Base-by-base conservation (phyloP, 2,797 vertebrate species). In the Avahi laniger region DNA sequence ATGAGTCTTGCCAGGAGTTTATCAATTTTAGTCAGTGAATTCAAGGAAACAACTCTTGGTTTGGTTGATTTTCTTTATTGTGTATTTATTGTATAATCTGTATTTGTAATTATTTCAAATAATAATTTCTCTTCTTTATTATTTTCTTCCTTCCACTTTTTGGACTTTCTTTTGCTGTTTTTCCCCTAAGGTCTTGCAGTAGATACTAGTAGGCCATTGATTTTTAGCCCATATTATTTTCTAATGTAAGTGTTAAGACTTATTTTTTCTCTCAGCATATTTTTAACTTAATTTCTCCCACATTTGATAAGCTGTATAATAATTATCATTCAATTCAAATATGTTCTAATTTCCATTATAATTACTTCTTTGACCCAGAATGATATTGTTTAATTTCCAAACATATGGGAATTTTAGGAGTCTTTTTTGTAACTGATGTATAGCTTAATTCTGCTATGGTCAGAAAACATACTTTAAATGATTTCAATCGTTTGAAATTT, bases 401-500 rank as follows among this genome's bases (percentile, higher is more conserved):
- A 57, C 35, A 61, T 65, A 43, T 52, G 46, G 5, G 63, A 63
- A 91, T 86, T 84, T 75, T 59, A 35, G 0, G 63, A 17, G n/a
- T 70, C 24, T 73, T 85, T 85, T 93, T 95, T 63, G 4, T 76
- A 48, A 48, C 73, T 57, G 35, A 65, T 33, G 87, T 20, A 46
- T 76, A 81, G 57, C 7, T 89, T 81, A 82, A 80, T 86, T 92
- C 38, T 8, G 38, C 5, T 87, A 8, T n/a, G 14, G 50, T 50
- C 30, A 91, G 54, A 86, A 94, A 89, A 54, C 17, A 50, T n/a
- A 41, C n/a, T 83, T 92, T 85, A 69, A 91, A 26, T 81, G 26
- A 89, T 70, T 89, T 86, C 22, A 94, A 76, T 76, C 3, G 33
- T 72, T 87, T 92, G 18, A 92, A 76, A 78, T 86, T 48, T 59